These are phyloP conservation scores for Ceratothoa steindachneri DNA, from an alignment of 2,888 invertebrate species.

Conservation along the genomic window DNA sequence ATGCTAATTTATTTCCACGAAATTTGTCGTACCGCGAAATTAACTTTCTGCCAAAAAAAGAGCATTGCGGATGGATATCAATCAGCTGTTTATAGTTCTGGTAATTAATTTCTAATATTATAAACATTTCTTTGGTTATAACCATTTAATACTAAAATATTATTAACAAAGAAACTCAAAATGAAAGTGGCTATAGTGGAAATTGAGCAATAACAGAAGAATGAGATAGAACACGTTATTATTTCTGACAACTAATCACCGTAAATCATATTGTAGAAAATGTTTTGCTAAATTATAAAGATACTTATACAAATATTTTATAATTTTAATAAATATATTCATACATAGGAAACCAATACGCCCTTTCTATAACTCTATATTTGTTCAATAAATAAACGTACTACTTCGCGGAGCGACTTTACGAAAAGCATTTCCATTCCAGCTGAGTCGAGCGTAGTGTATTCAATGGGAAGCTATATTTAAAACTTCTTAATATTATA, in stretches of 20 bases:
- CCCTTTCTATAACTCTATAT: background rate
- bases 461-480: background rate
- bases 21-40: background rate
- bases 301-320: too few species aligned
- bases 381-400: background rate
- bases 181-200: too few species aligned
- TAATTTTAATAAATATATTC: background rate
- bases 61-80: background rate
- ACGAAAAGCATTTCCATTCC: background rate
- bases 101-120: background rate
- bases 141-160: background rate
- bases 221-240: background rate
- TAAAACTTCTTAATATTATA: background rate
- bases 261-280: too few species aligned
- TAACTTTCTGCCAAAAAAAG: background rate
- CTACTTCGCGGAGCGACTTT: slow-evolving; percentile 2
- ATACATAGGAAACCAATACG: background rate
- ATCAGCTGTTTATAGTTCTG: slow-evolving; percentile 7
- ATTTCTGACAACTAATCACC: background rate
- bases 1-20: background rate
- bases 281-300: too few species aligned
- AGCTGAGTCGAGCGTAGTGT: background rate
- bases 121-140: background rate
- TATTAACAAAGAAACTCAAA: background rate
- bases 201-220: too few species aligned